Conservation (phyloP, 2,113 vertebrate genomes). For the Vireo altiloquus region DNA sequence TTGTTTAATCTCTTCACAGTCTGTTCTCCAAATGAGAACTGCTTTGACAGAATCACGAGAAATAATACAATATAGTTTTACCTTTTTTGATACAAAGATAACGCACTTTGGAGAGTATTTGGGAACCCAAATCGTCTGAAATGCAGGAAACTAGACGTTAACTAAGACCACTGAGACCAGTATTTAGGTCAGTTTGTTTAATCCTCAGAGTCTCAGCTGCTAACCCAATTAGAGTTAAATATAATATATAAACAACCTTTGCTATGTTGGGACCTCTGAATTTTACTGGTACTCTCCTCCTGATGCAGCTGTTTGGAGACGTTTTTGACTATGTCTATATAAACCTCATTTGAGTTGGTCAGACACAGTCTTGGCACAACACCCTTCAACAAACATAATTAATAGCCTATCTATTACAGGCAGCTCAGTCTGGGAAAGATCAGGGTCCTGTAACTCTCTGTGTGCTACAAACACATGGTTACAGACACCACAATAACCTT, state of each 20-base stretch:
- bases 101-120: background rate
- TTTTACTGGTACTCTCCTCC: background rate
- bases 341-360: background rate
- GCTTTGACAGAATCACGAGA: background rate
- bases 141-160: background rate
- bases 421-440: conserved; percentile 54
- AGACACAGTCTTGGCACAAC: background rate
- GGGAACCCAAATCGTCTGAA: background rate
- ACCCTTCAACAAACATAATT: conserved; percentile 41
- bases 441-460: conserved; percentile 54
- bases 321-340: background rate
- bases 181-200: conserved; percentile 56
- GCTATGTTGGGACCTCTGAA: background rate
- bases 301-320: background rate
- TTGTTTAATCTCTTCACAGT: background rate
- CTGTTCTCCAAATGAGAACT: background rate
- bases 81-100: background rate
- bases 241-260: conserved; percentile 47
- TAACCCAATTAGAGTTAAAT: conserved; percentile 40
- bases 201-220: conserved; percentile 29
- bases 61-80: background rate
- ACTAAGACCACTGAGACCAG: background rate
- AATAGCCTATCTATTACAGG: conserved; percentile 30
- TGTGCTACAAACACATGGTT: conserved; percentile 43
- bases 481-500: conserved; percentile 46